Evolutionary conservation across 1,140 invertebrate genomes (phyloP).

Genomic region (Micrasema longulum): DNA sequence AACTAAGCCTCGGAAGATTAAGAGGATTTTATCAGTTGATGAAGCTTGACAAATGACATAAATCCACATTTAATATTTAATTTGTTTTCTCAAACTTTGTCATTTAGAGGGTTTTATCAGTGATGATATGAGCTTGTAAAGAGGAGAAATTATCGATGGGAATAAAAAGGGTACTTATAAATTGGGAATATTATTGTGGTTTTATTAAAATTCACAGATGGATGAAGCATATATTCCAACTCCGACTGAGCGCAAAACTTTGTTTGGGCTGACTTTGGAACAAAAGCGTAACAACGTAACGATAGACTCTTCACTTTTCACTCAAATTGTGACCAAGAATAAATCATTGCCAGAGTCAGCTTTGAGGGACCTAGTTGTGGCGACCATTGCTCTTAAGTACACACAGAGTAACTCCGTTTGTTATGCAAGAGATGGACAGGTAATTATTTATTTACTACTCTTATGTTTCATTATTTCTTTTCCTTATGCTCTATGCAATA

Average conservation of each 20-base stretch:
- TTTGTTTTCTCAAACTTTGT: no score
- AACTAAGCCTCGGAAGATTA: no score
- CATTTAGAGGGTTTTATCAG: no score
- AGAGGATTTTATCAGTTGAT: no score
- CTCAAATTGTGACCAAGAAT: slow-evolving; percentile 85
- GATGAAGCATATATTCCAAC: slow-evolving; percentile 88
- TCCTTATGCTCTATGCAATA: no score
- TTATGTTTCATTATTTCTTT: no score
- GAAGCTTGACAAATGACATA: no score
- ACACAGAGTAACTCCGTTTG: slow-evolving; percentile 98
- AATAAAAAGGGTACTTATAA: no score
- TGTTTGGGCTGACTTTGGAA: slow-evolving; percentile 93
- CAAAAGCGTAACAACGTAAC: slow-evolving; percentile 92
- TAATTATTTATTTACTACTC: slow-evolving; percentile 49
- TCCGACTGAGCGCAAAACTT: slow-evolving; percentile 83
- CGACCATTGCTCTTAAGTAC: slow-evolving; percentile 96
- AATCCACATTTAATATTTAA: no score
- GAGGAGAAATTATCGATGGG: not conserved
- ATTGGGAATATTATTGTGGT: no score
- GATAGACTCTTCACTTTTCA: slow-evolving; percentile 84
- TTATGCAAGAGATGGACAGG: slow-evolving; percentile 74
- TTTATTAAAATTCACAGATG: slow-evolving; percentile 73
- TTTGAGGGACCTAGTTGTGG: slow-evolving; percentile 92
- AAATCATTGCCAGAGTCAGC: slow-evolving; percentile 80
- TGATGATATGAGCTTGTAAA: not conserved